Evolutionary conservation across 2,888 invertebrate species (phyloP), one percentile per base, ranked within the genome.

Genomic region (Nemurella pictetii): DNA sequence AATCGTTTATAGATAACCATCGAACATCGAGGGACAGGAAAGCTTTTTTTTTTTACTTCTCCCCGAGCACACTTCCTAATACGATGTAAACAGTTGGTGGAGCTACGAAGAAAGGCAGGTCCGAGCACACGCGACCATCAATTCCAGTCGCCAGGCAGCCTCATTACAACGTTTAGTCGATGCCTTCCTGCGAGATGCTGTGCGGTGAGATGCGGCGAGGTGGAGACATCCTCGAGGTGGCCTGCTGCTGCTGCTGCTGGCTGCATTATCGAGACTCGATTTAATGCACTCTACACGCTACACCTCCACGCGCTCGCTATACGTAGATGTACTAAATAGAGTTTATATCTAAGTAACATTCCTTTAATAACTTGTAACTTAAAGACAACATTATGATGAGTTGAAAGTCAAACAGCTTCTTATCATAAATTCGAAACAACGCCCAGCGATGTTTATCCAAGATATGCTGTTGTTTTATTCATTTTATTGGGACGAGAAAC

Each of bases 361-460:
- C 78, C 78, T 29, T 30, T n/a, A 78, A 78, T 29, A 78, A 78
- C 30, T 28, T 30, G 30, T 78, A 28, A 78, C 29, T 78, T 78
- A 28, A 55, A 30, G 28, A 82, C 55, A 82, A 28, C 29, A 82
- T 27, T 28, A 82, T 82, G 82, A 82, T 82, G 82, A 82, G 72
- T 26, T 27, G 28, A 28, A 82, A 82, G 73, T 82, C 30, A 72
- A 82, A 82, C 29, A 82, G 82, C 72, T 72, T 27, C 55, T 82
- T 82, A 82, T 82, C 82, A 82, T 82, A 82, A 55, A 82, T 82
- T 82, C 3, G 26, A 28, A 82, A 55, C 82, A 28, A 82, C 82
- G 82, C 82, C 82, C 82, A 82, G 28, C 28, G 72, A 82, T 82
- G 82, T 82, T 82, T 82, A 55, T 72, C 78, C 30, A 30, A n/a